These are phyloP conservation scores for Eupithecia pulchellata DNA, from an alignment of 2,888 invertebrate genomes.

Conservation along the genomic window DNA sequence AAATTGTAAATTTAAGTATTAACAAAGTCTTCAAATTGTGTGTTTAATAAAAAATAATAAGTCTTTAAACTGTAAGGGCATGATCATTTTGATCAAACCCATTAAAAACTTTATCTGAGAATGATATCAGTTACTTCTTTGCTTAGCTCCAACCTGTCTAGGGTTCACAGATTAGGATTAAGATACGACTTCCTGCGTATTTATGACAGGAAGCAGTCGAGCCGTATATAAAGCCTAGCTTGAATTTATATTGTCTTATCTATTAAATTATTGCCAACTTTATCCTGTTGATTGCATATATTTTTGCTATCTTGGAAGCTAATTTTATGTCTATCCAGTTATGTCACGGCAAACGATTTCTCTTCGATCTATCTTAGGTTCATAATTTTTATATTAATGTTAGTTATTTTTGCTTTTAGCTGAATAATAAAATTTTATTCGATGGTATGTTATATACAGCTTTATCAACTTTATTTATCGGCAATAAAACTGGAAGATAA, in stretches of 20 bases:
- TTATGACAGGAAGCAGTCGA: conserved; percentile 35
- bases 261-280: conserved; percentile 22
- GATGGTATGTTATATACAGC: background rate
- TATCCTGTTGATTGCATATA: conserved; percentile 18
- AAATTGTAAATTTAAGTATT: no score
- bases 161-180: conserved; percentile 31
- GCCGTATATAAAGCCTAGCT: conserved; percentile 29
- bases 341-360: background rate
- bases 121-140: conserved; percentile 23
- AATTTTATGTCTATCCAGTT: background rate
- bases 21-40: no score
- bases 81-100: background rate
- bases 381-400: background rate
- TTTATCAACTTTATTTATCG: conserved; percentile 7
- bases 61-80: background rate
- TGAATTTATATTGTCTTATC: conserved; percentile 35
- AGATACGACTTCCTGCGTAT: conserved; percentile 37
- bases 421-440: background rate
- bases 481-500: conserved; percentile 7
- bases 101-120: conserved; percentile 25
- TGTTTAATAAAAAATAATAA: no score
- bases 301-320: background rate
- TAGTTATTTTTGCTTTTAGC: background rate
- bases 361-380: background rate
- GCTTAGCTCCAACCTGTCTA: conserved; percentile 26